phyloP scores from a whole-genome alignment of 1,140 invertebrate genomes.

The Aphidius ervi region DNA sequence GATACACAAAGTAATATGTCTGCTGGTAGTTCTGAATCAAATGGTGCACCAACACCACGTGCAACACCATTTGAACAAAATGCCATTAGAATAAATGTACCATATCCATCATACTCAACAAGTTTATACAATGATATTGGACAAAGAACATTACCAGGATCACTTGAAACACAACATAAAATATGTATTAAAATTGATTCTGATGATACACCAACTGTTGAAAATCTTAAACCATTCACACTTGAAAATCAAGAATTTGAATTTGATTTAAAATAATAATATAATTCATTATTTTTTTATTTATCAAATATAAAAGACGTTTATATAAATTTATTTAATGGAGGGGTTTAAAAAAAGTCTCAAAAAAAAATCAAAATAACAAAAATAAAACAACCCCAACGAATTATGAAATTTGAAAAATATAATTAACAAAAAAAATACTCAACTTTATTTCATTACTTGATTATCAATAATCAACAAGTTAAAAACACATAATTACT shows the following conservation, averaged over 20 bases:
- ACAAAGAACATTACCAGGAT: slow-evolving; percentile 47
- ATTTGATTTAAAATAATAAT: slow-evolving; percentile 49
- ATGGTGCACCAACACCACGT: slow-evolving; percentile 63
- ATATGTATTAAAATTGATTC: slow-evolving; percentile 65
- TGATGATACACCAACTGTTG: slow-evolving; percentile 65
- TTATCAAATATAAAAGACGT: neutral
- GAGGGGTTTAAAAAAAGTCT: neutral
- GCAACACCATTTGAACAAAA: slow-evolving; percentile 64
- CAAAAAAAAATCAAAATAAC: neutral
- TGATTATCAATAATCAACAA: no score
- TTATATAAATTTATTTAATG: neutral
- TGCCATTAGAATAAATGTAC: slow-evolving; percentile 72
- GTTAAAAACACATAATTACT: no score
- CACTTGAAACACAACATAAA: slow-evolving; percentile 59
- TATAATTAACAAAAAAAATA: no score
- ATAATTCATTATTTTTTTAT: neutral
- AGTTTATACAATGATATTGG: slow-evolving; percentile 58
- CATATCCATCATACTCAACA: slow-evolving; percentile 58
- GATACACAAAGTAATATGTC: slow-evolving; percentile 72
- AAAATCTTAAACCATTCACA: slow-evolving; percentile 60
- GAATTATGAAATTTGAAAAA: no score
- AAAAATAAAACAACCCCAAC: no score
- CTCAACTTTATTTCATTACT: no score
- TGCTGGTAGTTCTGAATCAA: slow-evolving; percentile 60
- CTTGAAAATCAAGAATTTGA: slow-evolving; percentile 56